These are phyloP conservation scores for Sciurus vulgaris DNA, from an alignment of 2,797 vertebrate species.

Conservation along the genomic window DNA sequence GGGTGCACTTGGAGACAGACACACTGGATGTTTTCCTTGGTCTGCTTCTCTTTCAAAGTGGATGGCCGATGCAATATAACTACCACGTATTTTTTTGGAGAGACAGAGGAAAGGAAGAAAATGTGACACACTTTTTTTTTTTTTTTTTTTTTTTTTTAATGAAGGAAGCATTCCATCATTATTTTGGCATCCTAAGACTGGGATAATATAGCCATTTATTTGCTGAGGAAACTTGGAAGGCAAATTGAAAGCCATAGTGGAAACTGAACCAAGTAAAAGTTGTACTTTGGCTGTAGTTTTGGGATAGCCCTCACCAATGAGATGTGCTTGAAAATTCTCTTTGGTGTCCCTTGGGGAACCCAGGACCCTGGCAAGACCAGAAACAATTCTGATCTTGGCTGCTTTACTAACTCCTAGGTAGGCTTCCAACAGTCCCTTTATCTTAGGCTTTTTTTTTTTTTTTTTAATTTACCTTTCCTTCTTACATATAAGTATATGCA, in stretches of 20 bases:
- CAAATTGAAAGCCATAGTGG: constrained; percentile 50
- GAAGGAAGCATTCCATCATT: constrained; percentile 58
- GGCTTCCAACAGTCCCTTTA: neutral
- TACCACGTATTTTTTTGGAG: neutral
- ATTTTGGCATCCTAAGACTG: constrained; percentile 63
- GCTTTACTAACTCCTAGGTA: neutral
- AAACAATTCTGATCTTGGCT: neutral
- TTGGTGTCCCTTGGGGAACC: neutral
- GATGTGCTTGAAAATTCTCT: neutral
- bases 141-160: constrained; percentile 47
- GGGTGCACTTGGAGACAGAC: neutral
- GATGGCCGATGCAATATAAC: neutral
- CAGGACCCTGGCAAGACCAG: neutral
- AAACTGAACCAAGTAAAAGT: constrained; percentile 29
- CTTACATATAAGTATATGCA: neutral
- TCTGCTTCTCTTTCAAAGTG: constrained; percentile 33
- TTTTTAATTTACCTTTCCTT: neutral
- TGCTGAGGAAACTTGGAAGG: constrained; percentile 67
- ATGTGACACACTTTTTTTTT: constrained; percentile 28
- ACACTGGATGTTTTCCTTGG: neutral
- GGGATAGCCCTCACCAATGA: neutral
- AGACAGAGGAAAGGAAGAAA: constrained; percentile 23
- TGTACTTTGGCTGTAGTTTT: neutral
- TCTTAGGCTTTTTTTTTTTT: neutral
- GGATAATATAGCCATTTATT: constrained; percentile 55